Evolutionary conservation across 2,888 invertebrate species (phyloP).

Genomic region (Drosophila vallismaia): DNA sequence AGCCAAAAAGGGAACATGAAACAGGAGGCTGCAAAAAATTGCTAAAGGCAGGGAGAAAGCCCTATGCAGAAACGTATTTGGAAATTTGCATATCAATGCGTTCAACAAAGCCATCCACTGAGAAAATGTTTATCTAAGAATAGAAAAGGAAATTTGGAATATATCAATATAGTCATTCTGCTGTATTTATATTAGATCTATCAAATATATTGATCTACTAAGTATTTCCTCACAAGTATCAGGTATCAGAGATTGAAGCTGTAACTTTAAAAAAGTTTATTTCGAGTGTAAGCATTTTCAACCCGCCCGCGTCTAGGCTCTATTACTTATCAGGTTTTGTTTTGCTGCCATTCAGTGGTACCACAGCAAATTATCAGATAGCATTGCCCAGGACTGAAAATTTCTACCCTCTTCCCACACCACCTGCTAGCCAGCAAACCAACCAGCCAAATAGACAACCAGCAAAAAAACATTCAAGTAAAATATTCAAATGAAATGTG

Average conservation of each 20-base stretch:
- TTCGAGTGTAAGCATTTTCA: conserved; percentile 41
- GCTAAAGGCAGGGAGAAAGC: conserved; percentile 3
- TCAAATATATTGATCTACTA: no score
- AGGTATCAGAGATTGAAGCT: no score
- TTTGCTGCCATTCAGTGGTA: conserved; percentile 49
- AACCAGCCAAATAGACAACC: conserved; percentile 36
- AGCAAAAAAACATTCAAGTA: conserved; percentile 56
- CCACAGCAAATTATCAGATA: conserved; percentile 78
- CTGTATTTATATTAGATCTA: no score
- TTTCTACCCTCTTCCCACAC: conserved; percentile 15
- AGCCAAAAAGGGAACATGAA: conserved; percentile 30
- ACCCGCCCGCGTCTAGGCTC: conserved; percentile 33
- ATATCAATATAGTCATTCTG: no score
- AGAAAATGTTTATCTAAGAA: conserved; percentile 26
- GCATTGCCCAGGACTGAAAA: conserved; percentile 38
- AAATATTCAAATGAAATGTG: conserved; percentile 80
- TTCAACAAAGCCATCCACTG: conserved; percentile 47
- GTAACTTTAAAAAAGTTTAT: neutral
- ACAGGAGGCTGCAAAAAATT: conserved; percentile 28
- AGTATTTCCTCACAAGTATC: no score
- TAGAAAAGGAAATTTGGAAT: no score
- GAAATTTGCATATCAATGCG: conserved; percentile 80
- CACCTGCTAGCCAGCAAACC: conserved; percentile 33
- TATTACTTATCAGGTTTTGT: conserved; percentile 72
- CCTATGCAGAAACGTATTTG: conserved; percentile 55